phyloP scores from a whole-genome alignment of 92 coral and sea anemone species.

The Scolanthus callimorphus region DNA sequence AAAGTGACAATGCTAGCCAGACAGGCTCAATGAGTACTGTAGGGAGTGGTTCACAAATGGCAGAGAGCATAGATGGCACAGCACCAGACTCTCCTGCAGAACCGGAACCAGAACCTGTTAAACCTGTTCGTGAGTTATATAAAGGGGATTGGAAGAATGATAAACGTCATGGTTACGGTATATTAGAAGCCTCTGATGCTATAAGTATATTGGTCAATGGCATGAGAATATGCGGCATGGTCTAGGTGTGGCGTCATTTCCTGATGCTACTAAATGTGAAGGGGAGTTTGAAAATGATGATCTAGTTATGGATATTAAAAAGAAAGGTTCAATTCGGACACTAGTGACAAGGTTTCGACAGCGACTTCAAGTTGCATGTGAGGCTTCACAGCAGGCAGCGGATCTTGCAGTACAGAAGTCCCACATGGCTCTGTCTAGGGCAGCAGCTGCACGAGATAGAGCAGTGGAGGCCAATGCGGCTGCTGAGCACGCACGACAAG shows the following conservation, averaged over 20 bases:
- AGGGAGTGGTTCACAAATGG: conserved; percentile 59
- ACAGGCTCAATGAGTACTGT: conserved; percentile 56
- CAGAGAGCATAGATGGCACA: conserved; percentile 7
- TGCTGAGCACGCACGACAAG: conserved; percentile 63
- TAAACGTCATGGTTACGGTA: conserved; percentile 84
- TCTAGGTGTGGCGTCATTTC: conserved; percentile 63
- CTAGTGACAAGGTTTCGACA: conserved; percentile 84
- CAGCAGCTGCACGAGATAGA: conserved; percentile 80
- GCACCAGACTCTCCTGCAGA: not conserved
- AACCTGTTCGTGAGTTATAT: conserved; percentile 58
- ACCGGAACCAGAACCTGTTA: conserved; percentile 14
- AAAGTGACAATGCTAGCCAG: conserved; percentile 51
- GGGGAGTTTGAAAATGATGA: conserved; percentile 81
- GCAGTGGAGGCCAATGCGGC: conserved; percentile 73
- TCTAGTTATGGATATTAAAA: conserved; percentile 47
- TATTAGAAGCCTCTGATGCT: conserved; percentile 64
- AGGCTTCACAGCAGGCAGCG: conserved; percentile 79
- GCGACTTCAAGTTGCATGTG: conserved; percentile 71
- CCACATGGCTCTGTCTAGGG: conserved; percentile 76
- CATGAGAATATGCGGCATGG: conserved; percentile 85
- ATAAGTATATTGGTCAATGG: conserved; percentile 77
- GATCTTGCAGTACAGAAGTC: conserved; percentile 80
- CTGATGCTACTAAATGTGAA: conserved; percentile 65
- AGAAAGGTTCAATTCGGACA: conserved; percentile 67
- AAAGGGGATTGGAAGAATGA: conserved; percentile 88